Percentiles rank a stretch among this genome's conserved stretches.
phyloP scores from a whole-genome alignment of 2,888 invertebrate species.

The Euzophera pinguis region DNA sequence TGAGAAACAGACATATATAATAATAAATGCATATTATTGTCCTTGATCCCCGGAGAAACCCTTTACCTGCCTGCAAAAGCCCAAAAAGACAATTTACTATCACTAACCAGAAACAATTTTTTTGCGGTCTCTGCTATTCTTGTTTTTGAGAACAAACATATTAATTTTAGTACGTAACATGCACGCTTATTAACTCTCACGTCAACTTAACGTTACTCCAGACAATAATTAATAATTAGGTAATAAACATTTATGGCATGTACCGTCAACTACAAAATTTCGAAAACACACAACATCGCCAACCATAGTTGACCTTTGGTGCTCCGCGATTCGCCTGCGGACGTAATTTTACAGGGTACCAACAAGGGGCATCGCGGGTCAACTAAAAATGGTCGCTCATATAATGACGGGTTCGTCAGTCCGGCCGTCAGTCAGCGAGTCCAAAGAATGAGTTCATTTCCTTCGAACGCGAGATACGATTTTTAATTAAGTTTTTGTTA shows the following conservation, averaged over 20 bases:
- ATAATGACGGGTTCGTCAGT: conserved; percentile 73
- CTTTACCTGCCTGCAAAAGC: no score
- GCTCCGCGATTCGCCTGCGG: conserved; percentile 40
- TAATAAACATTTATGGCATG: conserved; percentile 62
- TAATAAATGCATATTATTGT: no score
- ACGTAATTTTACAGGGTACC: conserved; percentile 39
- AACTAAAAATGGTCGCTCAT: conserved; percentile 45
- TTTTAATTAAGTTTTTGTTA: conserved; percentile 80
- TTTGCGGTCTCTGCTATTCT: no score
- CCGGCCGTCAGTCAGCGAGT: conserved; percentile 69
- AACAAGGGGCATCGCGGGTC: conserved; percentile 45
- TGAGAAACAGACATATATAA: no score
- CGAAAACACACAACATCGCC: conserved; percentile 58
- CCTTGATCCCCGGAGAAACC: no score
- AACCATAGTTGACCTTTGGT: conserved; percentile 49
- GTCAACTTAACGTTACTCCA: conserved; percentile 42
- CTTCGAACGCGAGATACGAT: conserved; percentile 77
- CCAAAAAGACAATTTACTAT: no score
- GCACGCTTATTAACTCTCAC: conserved; percentile 37
- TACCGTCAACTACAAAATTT: conserved; percentile 63
- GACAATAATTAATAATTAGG: conserved; percentile 65
- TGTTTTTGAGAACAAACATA: conserved; percentile 33
- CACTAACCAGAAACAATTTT: background rate
- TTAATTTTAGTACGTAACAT: conserved; percentile 29
- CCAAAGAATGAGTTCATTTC: conserved; percentile 79